phyloP scores from a whole-genome alignment of 1,140 invertebrate species.

The Apis florea region DNA sequence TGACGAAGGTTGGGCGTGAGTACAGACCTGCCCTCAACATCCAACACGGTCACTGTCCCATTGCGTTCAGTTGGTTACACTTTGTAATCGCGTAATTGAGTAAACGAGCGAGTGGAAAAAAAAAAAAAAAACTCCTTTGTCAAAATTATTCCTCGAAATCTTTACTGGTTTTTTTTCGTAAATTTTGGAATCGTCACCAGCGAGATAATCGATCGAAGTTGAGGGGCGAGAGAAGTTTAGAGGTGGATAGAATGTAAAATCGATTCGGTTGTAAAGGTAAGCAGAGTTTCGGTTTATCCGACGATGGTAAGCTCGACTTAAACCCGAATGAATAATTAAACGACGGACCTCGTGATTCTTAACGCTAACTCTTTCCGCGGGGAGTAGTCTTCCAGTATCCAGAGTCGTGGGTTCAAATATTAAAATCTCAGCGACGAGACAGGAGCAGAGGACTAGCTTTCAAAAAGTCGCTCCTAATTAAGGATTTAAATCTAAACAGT shows the following conservation, averaged over 20 bases:
- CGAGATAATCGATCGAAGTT: slow-evolving; percentile 11
- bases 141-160: no score
- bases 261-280: slow-evolving; percentile 30
- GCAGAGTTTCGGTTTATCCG: slow-evolving; percentile 33
- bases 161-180: background rate
- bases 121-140: background rate
- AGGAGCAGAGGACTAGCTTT: slow-evolving; percentile 37
- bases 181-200: background rate
- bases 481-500: no score
- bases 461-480: slow-evolving; percentile 26
- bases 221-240: slow-evolving; percentile 12
- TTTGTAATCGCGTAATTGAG: slow-evolving; percentile 25
- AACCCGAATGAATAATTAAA: slow-evolving; percentile 64
- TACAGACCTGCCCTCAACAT: background rate
- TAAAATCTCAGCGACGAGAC: slow-evolving; percentile 64
- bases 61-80: background rate
- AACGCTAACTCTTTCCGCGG: slow-evolving; percentile 18
- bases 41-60: background rate
- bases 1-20: slow-evolving; percentile 44
- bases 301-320: slow-evolving; percentile 23
- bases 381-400: background rate
- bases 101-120: background rate
- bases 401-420: slow-evolving; percentile 56
- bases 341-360: slow-evolving; percentile 50
- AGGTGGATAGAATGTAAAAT: background rate